phyloP scores from a whole-genome alignment of 2,888 invertebrate genomes.

The Alviniconcha strummeri region DNA sequence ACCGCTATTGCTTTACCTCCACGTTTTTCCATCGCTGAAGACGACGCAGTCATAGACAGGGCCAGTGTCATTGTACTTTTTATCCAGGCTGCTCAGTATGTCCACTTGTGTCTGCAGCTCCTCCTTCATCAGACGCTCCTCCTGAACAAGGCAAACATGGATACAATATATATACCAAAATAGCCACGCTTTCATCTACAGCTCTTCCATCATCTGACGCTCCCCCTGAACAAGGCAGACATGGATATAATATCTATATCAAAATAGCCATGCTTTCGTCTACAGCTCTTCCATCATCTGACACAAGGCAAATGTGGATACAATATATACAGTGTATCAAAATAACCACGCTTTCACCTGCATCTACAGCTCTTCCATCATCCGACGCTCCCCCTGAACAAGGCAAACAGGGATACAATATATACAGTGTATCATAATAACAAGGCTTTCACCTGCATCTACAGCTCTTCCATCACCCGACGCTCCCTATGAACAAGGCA shows the following conservation, averaged over 20 bases:
- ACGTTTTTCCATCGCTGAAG: slow-evolving; percentile 91
- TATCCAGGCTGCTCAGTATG: slow-evolving; percentile 86
- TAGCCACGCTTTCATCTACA: slow-evolving; percentile 83
- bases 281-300: slow-evolving; percentile 91
- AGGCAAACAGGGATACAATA: background rate
- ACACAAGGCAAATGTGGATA: slow-evolving; percentile 67
- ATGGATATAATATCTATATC: no score
- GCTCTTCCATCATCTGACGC: slow-evolving; percentile 90
- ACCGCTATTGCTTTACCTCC: slow-evolving; percentile 78
- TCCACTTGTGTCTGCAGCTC: slow-evolving; percentile 92
- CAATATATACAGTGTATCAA: no score
- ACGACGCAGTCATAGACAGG: slow-evolving; percentile 95
- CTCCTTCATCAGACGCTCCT: slow-evolving; percentile 89
- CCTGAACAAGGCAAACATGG: slow-evolving; percentile 47
- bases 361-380: slow-evolving; percentile 92
- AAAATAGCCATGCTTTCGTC: slow-evolving; percentile 77
- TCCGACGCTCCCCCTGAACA: slow-evolving; percentile 81
- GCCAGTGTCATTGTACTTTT: slow-evolving; percentile 90
- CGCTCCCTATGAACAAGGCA: slow-evolving; percentile 79
- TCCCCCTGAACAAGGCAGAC: slow-evolving; percentile 75
- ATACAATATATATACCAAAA: no score
- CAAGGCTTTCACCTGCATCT: slow-evolving; percentile 86
- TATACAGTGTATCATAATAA: no score
- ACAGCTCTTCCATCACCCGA: slow-evolving; percentile 90
- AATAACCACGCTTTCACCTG: slow-evolving; percentile 81